Evolutionary conservation across 2,888 invertebrate genomes (phyloP).

Genomic region (Xylocampa areola): DNA sequence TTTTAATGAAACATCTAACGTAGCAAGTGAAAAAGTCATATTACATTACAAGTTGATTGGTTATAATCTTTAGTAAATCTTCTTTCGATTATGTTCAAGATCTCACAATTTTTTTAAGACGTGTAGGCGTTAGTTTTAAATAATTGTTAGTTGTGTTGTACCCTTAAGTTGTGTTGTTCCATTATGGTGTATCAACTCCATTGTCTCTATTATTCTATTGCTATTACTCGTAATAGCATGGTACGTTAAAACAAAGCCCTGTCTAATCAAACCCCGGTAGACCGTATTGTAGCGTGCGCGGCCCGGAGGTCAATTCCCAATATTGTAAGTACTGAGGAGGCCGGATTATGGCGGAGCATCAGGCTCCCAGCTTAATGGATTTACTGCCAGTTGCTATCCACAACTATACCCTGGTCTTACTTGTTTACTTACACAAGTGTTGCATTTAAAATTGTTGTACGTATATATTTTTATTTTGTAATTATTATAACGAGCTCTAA

Average conservation of each 20-base stretch:
- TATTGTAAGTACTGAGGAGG: conserved; percentile 57
- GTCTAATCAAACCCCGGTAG: conserved; percentile 54
- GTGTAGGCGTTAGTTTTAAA: not conserved
- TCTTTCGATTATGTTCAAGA: no score
- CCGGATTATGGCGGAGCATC: conserved; percentile 68
- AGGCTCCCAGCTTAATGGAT: conserved; percentile 71
- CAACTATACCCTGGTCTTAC: conserved; percentile 55
- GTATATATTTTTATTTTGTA: conserved; percentile 11
- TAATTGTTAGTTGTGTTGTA: no score
- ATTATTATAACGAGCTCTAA: conserved; percentile 4
- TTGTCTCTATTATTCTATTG: no score
- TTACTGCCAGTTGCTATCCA: conserved; percentile 65
- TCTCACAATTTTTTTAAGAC: not conserved
- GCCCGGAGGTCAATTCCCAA: conserved; percentile 55
- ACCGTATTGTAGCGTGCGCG: conserved; percentile 32
- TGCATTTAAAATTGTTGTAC: conserved; percentile 16
- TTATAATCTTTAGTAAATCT: no score
- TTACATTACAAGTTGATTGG: conserved; percentile 18
- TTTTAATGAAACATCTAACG: conserved; percentile 42
- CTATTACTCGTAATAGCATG: conserved; percentile 21
- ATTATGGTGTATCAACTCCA: no score
- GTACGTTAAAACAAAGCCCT: conserved; percentile 50
- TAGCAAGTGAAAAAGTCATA: conserved; percentile 28
- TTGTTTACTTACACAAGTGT: conserved; percentile 55
- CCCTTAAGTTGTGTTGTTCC: no score